Base-by-base conservation (phyloP, 1,140 invertebrate genomes). In the Arion vulgaris region DNA sequence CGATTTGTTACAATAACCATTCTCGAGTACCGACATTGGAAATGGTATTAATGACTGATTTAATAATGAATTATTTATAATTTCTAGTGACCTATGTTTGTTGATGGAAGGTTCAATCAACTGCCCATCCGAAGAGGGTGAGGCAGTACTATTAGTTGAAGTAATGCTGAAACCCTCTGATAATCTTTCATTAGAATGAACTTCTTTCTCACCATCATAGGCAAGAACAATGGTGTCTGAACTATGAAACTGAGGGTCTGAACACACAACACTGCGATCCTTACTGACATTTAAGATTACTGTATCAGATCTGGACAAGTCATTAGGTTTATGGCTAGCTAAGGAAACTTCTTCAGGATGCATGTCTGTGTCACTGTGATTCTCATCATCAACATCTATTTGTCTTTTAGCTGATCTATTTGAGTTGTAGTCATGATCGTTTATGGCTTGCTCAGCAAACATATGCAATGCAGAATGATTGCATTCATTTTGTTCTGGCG, bases 61-160 rank as follows among this genome's bases (percentile, higher is more conserved):
- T 39, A 66, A n/a, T 62, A 49, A 76, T 53, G 41, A 53, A 51
- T 76, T 32, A 76, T 28, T 19, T 4, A 72, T 15, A 28, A 72
- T 28, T 39, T 39, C 38, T 72, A 17, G n/a, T 1, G 68, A 39
- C 26, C 4, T 23, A 5, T 4, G 4, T 41, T 72, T 45, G 11
- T 41, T n/a, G 36, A n/a, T 26, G 2, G 23, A 41, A 1, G 71
- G 28, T 39, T 72, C 71, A 72, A n/a, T 45, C 26, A 41, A 1
- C 26, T 72, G 39, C 38, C 19, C 17, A 11, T 72, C 71, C 38
- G 23, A 41, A 45, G 23, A n/a, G 2, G 39, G 13, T 1, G 71
- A 9, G n/a, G 0, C 5, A 23, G 36, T 23, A 26, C 5, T 9
- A 28, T 9, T 41, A 2, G n/a, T 1, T 41, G 71, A 72, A 0